These are phyloP conservation scores for Pseudonaja textilis DNA, from an alignment of 2,113 vertebrate genomes.

Conservation along the genomic window DNA sequence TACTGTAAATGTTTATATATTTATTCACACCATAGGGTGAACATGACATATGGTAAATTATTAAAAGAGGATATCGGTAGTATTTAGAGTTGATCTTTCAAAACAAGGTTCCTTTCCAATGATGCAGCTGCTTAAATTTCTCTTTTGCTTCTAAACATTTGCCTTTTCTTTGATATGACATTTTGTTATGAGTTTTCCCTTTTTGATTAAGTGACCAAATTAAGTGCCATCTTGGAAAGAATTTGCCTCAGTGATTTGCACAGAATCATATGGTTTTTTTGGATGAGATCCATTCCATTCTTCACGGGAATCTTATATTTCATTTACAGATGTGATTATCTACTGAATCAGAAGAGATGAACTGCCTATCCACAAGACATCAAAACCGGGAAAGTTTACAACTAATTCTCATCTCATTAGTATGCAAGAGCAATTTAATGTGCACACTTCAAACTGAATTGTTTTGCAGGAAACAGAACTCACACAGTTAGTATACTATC, in stretches of 20 bases:
- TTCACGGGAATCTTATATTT: conserved; percentile 57
- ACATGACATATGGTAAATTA: not conserved
- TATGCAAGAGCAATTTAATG: not conserved
- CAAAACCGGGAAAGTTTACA: conserved; percentile 21
- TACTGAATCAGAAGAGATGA: conserved; percentile 57
- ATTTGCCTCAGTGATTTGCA: conserved; percentile 54
- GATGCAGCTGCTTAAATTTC: conserved; percentile 41
- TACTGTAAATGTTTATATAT: not conserved
- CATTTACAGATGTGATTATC: conserved; percentile 59
- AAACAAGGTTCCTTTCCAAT: conserved; percentile 40
- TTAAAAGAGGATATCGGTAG: not conserved
- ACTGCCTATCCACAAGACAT: conserved; percentile 29
- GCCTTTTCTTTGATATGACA: conserved; percentile 24
- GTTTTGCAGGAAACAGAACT: conserved; percentile 27
- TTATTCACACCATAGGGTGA: not conserved
- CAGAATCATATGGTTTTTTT: conserved; percentile 51
- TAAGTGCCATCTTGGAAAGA: conserved; percentile 31
- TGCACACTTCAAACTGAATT: conserved; percentile 20
- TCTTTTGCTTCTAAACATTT: conserved; percentile 17
- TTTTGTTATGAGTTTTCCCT: conserved; percentile 34
- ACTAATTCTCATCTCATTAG: conserved; percentile 26
- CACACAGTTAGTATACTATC: not conserved
- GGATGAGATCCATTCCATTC: conserved; percentile 42
- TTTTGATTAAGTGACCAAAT: conserved; percentile 52
- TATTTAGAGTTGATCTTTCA: conserved; percentile 30